Evolutionary conservation across 2,888 invertebrate species (phyloP), one percentile per base, ranked within the genome.

Genomic region (Epistrophe eligans): DNA sequence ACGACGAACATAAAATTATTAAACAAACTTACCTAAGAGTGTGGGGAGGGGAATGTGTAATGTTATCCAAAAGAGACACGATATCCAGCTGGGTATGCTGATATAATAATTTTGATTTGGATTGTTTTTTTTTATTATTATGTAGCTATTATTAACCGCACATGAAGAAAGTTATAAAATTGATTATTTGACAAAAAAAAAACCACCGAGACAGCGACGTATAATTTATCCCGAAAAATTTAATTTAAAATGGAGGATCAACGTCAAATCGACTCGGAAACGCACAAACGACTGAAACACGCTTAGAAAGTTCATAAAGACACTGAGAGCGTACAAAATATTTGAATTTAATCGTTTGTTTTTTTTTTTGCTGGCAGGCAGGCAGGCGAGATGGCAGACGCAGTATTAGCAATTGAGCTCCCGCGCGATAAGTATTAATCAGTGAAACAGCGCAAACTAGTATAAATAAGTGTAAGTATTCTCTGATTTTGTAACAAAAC

Each of bases 261-360:
- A 89, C 89, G 90, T 90, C 89, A 89, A 89, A 89, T 89, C 88
- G 77, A 80, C 87, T 88, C 88, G 90, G 80, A 89, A 89, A 85
- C 88, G 80, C 88, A 90, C 88, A 77, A 89, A 89, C 89, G 87
- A 90, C 90, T 90, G 88, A 90, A 17, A 79, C 58, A 76, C 87
- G 79, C 79, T 79, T 87, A 82, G 85, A 79, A 79, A 76, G 71
- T 76, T 79, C 82, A 76, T 76, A 76, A 72, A 87, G 82, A 87
- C 81, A 38, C 58, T 17, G 19, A 66, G 60, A 76, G 79, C 74
- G 62, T 71, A 83, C 79, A 72, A 70, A 19, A 17, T 45, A 28
- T 72, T 80, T 72, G 40, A 52, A 40, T 50, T 24, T 19, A 52
- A 43, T 40, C 40, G 40, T 43, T 40, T 62, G 62, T 67, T 77